phyloP scores from a whole-genome alignment of 2,113 vertebrate genomes.

The Sarotherodon lohbergeri region DNA sequence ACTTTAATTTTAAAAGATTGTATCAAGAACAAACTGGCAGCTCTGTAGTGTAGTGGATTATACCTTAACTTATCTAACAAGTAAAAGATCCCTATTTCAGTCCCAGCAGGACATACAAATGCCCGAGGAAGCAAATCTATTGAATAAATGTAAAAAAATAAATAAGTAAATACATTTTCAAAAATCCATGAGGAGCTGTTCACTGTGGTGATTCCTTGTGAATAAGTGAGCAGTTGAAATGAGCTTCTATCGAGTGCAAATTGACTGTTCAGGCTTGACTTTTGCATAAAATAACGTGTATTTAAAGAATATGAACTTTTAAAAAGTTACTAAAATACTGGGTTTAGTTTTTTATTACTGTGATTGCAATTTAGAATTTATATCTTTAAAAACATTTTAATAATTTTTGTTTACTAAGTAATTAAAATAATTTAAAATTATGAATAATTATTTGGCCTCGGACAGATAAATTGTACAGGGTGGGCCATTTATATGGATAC shows the following conservation, averaged over 20 bases:
- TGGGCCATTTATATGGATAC: too few species aligned
- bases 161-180: background rate
- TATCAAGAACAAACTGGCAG: background rate
- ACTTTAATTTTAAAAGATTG: too few species aligned
- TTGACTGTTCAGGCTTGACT: background rate
- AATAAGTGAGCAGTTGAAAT: background rate
- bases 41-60: background rate
- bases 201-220: background rate
- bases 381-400: background rate
- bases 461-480: background rate
- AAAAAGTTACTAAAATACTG: background rate
- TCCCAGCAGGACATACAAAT: background rate
- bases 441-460: background rate
- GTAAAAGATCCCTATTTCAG: rapidly evolving
- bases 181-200: background rate
- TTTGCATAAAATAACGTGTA: background rate
- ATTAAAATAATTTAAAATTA: background rate
- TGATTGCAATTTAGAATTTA: background rate
- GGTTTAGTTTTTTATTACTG: background rate
- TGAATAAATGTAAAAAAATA: background rate
- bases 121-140: background rate
- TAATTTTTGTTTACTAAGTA: background rate
- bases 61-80: background rate
- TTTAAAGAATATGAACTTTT: background rate
- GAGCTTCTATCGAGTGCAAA: background rate